Conservation (phyloP, 2,797 vertebrate species). For the Squalus acanthias region DNA sequence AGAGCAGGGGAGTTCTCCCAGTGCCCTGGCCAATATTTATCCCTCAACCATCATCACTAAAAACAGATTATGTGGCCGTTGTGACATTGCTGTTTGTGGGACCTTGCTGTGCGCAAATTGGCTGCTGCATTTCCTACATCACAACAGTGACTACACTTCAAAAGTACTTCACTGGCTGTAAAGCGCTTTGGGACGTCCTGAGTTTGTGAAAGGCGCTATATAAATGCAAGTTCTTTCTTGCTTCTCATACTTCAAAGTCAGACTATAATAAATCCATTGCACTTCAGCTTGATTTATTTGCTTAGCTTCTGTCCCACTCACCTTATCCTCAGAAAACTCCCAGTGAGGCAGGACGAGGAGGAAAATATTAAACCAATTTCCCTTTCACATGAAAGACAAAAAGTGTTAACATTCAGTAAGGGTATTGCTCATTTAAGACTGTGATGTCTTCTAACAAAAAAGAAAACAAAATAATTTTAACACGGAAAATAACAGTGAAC, state of each 20-base stretch:
- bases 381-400: conserved; percentile 39
- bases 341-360: conserved; percentile 45
- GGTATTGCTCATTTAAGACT: not conserved
- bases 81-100: not conserved
- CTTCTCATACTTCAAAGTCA: not conserved
- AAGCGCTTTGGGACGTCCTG: not conserved
- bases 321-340: conserved; percentile 45
- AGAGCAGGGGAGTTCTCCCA: not conserved
- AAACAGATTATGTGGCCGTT: not conserved
- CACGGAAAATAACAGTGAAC: not conserved
- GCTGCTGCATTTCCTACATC: not conserved
- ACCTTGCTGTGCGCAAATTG: not conserved
- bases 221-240: not conserved
- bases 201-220: not conserved
- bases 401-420: not conserved
- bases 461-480: not conserved
- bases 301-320: conserved; percentile 24
- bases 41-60: not conserved
- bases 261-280: not conserved
- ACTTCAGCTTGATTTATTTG: not conserved
- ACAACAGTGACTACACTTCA: not conserved
- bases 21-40: not conserved
- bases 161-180: not conserved
- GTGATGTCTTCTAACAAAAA: not conserved
- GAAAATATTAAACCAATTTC: conserved; percentile 46